These are phyloP conservation scores for Ommatoiulus sabulosus DNA, from an alignment of 2,888 invertebrate species.

Conservation along the genomic window DNA sequence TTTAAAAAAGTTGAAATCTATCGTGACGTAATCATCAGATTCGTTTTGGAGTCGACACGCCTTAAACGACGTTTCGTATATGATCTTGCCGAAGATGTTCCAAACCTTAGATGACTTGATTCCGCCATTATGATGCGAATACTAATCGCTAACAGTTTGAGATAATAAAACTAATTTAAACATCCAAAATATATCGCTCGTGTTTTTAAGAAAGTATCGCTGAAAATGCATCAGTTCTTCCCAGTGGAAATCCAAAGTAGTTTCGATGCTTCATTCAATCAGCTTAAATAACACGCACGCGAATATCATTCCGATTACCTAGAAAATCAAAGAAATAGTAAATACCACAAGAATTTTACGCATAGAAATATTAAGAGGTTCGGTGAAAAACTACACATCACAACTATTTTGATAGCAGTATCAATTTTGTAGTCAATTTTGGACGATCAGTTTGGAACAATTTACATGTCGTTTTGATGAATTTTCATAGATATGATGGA, in stretches of 20 bases:
- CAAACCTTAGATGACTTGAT: constrained; percentile 2
- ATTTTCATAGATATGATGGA: too few relatives aligned
- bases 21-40: not conserved
- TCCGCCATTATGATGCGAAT: constrained; percentile 28
- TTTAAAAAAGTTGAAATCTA: constrained; percentile 35
- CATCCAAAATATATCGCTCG: constrained; percentile 44
- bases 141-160: constrained; percentile 15
- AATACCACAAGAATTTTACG: not conserved
- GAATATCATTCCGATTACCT: constrained; percentile 58
- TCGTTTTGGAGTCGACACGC: not conserved
- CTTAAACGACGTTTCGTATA: constrained; percentile 9
- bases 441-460: too few relatives aligned
- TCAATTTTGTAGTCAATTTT: too few relatives aligned
- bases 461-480: too few relatives aligned
- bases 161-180: constrained; percentile 47
- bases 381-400: too few relatives aligned
- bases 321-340: constrained; percentile 26
- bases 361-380: too few relatives aligned
- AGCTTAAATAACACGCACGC: constrained; percentile 57
- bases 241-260: not conserved
- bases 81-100: constrained; percentile 14
- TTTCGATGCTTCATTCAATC: constrained; percentile 54
- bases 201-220: not conserved
- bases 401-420: too few relatives aligned
- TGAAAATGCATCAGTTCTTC: not conserved